Evolutionary conservation across 1,140 invertebrate genomes (phyloP), one percentile per base, ranked within the genome.

Genomic region (Drosophila ficusphila): DNA sequence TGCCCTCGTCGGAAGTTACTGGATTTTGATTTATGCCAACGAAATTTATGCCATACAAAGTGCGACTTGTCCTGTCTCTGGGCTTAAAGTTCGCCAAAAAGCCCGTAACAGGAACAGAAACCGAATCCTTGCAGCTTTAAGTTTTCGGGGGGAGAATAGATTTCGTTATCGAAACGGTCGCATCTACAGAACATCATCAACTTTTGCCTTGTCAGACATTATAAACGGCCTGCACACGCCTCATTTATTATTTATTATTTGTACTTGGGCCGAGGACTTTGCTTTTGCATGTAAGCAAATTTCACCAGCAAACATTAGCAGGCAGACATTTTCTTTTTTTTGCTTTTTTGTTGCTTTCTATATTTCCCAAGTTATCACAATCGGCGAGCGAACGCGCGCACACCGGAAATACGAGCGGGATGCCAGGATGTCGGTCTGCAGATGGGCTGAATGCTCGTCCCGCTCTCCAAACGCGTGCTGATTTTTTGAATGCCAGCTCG

Each of bases 141-240:
- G 54, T 21, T 44, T 47, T 36, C 3, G 11, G 12, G n/a, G 39
- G 44, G 25, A 8, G 47, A 36, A 60, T 41, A 61, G 25, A 62
- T 65, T 52, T 68, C 38, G 64, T 64, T 76, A 81, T 81, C 71
- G 34, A 25, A 34, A n/a, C 47, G 39, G 41, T 53, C 31, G 38
- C 74, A 83, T 83, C 79, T 65, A 34, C 41, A 62, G 36, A 73
- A 44, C 64, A 67, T 79, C 70, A 79, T 75, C 79, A 79, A 54
- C 70, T 60, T 44, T 57, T 47, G 65, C 65, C 52, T 47, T 61
- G 72, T 54, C 81, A 65, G 79, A 90, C 89, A 90, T 75, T 86
- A 89, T 89, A 89, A 90, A 90, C 77, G 73, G 85, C 81, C 78
- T 79, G 85, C 89, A 90, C 89, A 90, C 89, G 89, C 89, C 89